Base-by-base conservation (phyloP, 2,888 invertebrate genomes). In the Tetheella fluctuosa region DNA sequence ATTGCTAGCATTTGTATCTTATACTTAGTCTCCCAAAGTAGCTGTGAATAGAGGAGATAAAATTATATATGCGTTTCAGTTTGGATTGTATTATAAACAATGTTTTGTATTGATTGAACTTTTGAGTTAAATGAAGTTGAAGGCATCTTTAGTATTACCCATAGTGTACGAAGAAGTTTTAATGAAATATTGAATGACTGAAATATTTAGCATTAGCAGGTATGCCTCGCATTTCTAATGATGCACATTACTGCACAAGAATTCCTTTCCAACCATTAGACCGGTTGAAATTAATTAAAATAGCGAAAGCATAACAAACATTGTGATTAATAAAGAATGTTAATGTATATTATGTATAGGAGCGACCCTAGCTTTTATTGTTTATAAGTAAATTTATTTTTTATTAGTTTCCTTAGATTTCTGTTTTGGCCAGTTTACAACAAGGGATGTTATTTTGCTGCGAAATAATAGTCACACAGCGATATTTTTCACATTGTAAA, bases 1-100 rank as follows among this genome's bases (percentile, higher is more conserved):
- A 58, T 61, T 64, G 58, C 55, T 55, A 55, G 20, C 20, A 20
- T 3, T 48, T 48, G 48, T 20, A n/a, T 34, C n/a, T 17, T n/a
- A 17, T n/a, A n/a, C n/a, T 25, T 30, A 30, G 30, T 30, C 30
- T 30, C 10, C 7, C 30, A 30, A 10, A 10, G 10, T 8, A 30
- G 7, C 34, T 30, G 13, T 59, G 17, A 48, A 39, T 12, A 4
- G 8, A 20, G 20, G 54, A 55, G 37, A n/a, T 58, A 58, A 59
- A 20, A 62, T 58, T 20, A 37, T 30, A n/a, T 39, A 39, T 17
- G 28, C 42, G 48, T 48, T 48, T 48, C 20, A 48, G 48, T 48
- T 20, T 17, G 42, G 17, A 5, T 48, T 48, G n/a, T 48, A 20
- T 20, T 20, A 2, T 12, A 10, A 34, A 39, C 39, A 37, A 37